Evolutionary conservation across 2,888 invertebrate genomes (phyloP), one percentile per base, ranked within the genome.

Genomic region (Gymnoscelis rufifasciata): DNA sequence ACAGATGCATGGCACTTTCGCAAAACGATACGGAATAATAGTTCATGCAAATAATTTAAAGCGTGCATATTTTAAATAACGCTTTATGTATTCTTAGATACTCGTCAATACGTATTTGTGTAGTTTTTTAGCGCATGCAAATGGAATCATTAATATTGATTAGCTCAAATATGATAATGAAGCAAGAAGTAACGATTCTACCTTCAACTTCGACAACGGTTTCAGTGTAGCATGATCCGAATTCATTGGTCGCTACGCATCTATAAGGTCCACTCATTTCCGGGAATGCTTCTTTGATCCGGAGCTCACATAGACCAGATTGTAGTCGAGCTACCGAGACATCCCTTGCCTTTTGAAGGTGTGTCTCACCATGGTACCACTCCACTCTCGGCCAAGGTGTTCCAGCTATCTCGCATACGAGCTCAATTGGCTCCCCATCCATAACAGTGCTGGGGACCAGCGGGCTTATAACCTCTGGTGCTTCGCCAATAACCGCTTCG

Each of bases 211-310:
- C 89, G 52, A 97, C 91, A 56, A 91, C 89, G 69, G 95, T 91
- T 72, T 92, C 92, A 68, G 94, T 94, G 71, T 91, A 90, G 65
- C 93, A 94, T 90, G 92, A 93, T 60, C 98, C 98, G 64, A 93
- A 91, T 64, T 92, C 91, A 83, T 97, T 97, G 41, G 90, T 89
- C 38, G 96, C 97, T 64, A 90, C 90, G 77, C 97, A 97, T 49
- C 91, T 91, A 75, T 97, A 97, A 72, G 91, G 92, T 48, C 97
- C 97, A 64, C 94, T 92, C 89, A 97, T 95, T 90, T 97, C 97
- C 8, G 95, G 95, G 68, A 95, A 95, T 40, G 95, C 96, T 90
- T 97, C 96, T 55, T 92, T 91, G 60, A 97, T 94, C 54, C 92
- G 91, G 58, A 97, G 87, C 71, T 92, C 93, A 68, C 95, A 95